These are phyloP conservation scores for Erpetoichthys calabaricus DNA, from an alignment of 2,797 vertebrate species.

Conservation along the genomic window DNA sequence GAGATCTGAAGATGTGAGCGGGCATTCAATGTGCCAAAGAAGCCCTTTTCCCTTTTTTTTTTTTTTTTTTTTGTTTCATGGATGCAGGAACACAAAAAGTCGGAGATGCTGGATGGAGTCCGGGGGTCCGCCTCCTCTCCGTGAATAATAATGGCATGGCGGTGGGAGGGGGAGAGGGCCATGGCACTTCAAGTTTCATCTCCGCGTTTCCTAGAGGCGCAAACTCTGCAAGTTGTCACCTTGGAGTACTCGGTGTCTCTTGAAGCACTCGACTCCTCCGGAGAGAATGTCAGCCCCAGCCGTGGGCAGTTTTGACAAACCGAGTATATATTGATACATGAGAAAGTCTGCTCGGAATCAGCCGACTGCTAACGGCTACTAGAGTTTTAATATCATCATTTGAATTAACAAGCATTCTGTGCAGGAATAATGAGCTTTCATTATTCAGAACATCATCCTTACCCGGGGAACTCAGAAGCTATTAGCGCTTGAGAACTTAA, in stretches of 20 bases:
- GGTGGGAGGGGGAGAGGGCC: slow-evolving; percentile 29
- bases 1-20: no score
- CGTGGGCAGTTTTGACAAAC: slow-evolving; percentile 99
- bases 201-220: slow-evolving; percentile 82
- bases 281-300: slow-evolving; percentile 97
- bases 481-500: slow-evolving; percentile 99
- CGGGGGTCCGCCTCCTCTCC: slow-evolving; percentile 42
- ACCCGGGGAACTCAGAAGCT: slow-evolving; percentile 93
- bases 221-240: slow-evolving; percentile 95
- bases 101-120: slow-evolving; percentile 12
- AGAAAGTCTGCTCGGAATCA: slow-evolving; percentile 99
- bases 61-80: slow-evolving; percentile 7
- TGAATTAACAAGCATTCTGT: slow-evolving; percentile 99
- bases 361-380: slow-evolving; percentile 99
- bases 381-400: slow-evolving; percentile 99
- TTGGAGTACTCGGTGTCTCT: slow-evolving; percentile 85
- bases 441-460: slow-evolving; percentile 99
- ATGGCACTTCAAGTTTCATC: slow-evolving; percentile 83
- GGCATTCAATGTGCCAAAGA: no score
- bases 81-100: slow-evolving; percentile 28
- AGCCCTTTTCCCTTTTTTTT: no score
- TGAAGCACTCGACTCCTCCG: slow-evolving; percentile 83
- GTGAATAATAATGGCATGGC: slow-evolving; percentile 55
- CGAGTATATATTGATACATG: slow-evolving; percentile 99
- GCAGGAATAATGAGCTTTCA: slow-evolving; percentile 99